Evolutionary conservation across 1,140 invertebrate genomes (phyloP).

Genomic region (Arion vulgaris): DNA sequence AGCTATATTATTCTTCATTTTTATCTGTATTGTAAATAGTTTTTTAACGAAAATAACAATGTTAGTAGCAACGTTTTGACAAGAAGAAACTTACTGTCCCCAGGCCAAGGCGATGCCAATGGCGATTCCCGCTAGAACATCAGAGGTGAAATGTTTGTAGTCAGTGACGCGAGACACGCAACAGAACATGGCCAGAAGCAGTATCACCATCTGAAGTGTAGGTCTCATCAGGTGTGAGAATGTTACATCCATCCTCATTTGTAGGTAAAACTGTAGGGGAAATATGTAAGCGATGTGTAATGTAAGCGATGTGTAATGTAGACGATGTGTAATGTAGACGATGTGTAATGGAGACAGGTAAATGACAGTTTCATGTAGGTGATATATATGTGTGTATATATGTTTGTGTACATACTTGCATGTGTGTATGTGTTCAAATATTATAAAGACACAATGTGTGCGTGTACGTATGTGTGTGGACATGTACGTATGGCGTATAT

Average conservation of each 20-base stretch:
- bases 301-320: not conserved
- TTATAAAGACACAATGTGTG: too few species aligned
- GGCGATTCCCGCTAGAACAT: constrained; percentile 14
- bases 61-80: not conserved
- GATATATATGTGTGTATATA: too few species aligned
- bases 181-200: constrained; percentile 20
- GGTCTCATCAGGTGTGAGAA: constrained; percentile 38
- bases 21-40: too few species aligned
- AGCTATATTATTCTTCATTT: too few species aligned
- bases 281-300: not conserved
- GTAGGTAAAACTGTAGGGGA: constrained; percentile 34
- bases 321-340: not conserved
- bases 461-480: too few species aligned
- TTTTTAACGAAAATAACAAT: too few species aligned
- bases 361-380: too few species aligned
- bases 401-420: too few species aligned
- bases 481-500: too few species aligned
- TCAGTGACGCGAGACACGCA: constrained; percentile 36
- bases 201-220: not conserved
- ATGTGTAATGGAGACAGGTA: not conserved
- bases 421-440: too few species aligned
- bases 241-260: constrained; percentile 17
- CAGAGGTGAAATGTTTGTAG: constrained; percentile 36
- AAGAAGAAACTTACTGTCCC: constrained; percentile 7
- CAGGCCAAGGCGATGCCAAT: constrained; percentile 22